Evolutionary conservation across 2,888 invertebrate species (phyloP).

Genomic region (Sicus ferrugineus): DNA sequence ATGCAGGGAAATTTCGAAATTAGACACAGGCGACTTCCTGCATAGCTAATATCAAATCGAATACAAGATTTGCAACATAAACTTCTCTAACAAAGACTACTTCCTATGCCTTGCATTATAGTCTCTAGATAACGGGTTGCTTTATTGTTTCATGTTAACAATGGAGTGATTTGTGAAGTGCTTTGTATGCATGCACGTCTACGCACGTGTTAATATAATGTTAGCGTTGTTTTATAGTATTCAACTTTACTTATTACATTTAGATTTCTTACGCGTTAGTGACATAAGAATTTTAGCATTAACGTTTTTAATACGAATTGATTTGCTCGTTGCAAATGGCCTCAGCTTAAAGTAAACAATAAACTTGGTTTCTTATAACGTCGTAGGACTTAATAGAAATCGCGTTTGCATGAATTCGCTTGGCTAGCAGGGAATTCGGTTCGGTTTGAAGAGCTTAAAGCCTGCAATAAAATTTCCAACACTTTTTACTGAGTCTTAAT

Average conservation of each 20-base stretch:
- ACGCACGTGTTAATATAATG: neutral
- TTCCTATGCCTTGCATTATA: neutral
- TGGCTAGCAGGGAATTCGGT: neutral
- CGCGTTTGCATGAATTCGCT: slow-evolving; percentile 1
- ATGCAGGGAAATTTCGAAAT: too few species aligned
- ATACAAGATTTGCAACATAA: too few species aligned
- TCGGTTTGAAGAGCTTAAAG: slow-evolving; percentile 2
- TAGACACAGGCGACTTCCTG: too few species aligned
- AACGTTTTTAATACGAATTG: slow-evolving; percentile 15
- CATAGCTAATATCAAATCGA: too few species aligned
- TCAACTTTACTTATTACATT: slow-evolving; percentile 7
- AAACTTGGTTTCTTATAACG: slow-evolving; percentile 20
- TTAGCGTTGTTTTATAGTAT: slow-evolving; percentile 21
- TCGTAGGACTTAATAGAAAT: slow-evolving; percentile 19
- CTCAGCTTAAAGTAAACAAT: slow-evolving; percentile 16
- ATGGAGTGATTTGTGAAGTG: neutral
- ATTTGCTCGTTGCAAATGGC: neutral
- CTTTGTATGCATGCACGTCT: neutral
- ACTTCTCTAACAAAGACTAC: too few species aligned
- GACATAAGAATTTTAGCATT: slow-evolving; percentile 23
- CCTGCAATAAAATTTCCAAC: neutral
- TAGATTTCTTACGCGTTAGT: slow-evolving; percentile 22
- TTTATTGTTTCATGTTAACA: neutral
- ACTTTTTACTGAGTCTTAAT: neutral
- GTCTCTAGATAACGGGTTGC: neutral